These are phyloP conservation scores for Tribolium castaneum DNA, from an alignment of 1,140 invertebrate species.

Conservation along the genomic window DNA sequence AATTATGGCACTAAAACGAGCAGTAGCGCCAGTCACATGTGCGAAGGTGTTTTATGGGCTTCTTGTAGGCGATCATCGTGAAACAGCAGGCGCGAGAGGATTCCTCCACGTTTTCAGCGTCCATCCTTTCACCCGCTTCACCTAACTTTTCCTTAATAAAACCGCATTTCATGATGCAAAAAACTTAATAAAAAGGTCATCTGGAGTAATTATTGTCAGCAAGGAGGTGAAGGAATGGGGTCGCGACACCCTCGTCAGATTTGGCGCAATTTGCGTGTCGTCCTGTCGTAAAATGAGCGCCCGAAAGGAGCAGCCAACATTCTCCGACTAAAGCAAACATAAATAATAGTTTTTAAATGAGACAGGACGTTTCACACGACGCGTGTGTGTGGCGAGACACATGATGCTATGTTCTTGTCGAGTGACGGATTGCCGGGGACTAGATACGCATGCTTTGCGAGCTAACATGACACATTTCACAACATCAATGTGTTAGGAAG, in stretches of 20 bases:
- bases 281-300: not conserved
- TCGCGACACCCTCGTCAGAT: not conserved
- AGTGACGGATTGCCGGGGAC: constrained; percentile 62
- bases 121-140: not conserved
- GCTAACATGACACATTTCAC: constrained; percentile 62
- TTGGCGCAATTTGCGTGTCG: constrained; percentile 14
- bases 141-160: not conserved
- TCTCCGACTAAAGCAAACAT: constrained; percentile 58
- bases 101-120: constrained; percentile 18
- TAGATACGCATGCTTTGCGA: constrained; percentile 53
- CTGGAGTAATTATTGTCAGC: too few relatives aligned
- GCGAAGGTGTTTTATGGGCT: constrained; percentile 52
- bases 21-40: constrained; percentile 54
- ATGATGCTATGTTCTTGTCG: constrained; percentile 61
- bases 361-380: constrained; percentile 63
- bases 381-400: constrained; percentile 62
- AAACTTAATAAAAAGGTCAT: too few relatives aligned
- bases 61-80: constrained; percentile 42
- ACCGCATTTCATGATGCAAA: too few relatives aligned
- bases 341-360: constrained; percentile 68
- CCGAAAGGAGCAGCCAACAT: constrained; percentile 34
- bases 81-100: constrained; percentile 15
- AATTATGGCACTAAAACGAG: constrained; percentile 47
- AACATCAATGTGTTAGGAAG: constrained; percentile 62
- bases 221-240: not conserved